Percentiles rank a stretch among this genome's conserved stretches.
These are phyloP conservation scores for Gnatocerus cornutus DNA, from an alignment of 2,888 invertebrate species.

Conservation along the genomic window DNA sequence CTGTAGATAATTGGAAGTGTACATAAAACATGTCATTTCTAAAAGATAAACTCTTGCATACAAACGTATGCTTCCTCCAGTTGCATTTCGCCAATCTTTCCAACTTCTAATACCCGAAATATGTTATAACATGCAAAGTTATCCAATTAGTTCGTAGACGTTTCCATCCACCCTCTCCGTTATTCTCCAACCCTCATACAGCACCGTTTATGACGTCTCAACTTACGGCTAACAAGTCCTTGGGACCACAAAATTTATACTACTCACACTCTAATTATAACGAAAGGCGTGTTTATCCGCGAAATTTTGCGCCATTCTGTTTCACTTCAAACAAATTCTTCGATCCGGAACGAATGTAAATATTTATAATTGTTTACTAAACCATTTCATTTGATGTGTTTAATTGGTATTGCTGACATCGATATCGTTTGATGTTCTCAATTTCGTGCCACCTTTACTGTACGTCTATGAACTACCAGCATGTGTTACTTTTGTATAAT, in stretches of 20 bases:
- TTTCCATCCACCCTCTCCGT: conserved; percentile 19
- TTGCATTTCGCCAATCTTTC: neutral
- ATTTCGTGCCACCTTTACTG: conserved; percentile 13
- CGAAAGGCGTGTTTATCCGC: neutral
- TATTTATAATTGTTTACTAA: conserved; percentile 24
- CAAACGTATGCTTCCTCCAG: too few relatives aligned
- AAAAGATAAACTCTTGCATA: too few relatives aligned
- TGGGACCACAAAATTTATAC: conserved; percentile 22
- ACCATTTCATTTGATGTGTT: conserved; percentile 19
- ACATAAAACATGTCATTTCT: too few relatives aligned
- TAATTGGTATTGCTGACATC: conserved; percentile 8
- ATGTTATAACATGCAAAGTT: conserved; percentile 36
- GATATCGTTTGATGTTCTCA: conserved; percentile 23
- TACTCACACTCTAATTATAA: conserved; percentile 29
- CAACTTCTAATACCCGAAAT: conserved; percentile 9
- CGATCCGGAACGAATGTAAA: neutral
- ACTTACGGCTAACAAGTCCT: conserved; percentile 34
- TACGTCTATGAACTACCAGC: neutral
- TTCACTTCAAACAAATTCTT: conserved; percentile 15
- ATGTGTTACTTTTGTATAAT: neutral
- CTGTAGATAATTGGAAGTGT: too few relatives aligned
- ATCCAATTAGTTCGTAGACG: conserved; percentile 32
- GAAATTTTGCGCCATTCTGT: too few relatives aligned
- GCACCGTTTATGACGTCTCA: conserved; percentile 30
- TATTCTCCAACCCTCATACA: conserved; percentile 17